phyloP scores from a whole-genome alignment of 2,113 vertebrate species.

The Plecturocebus donacophilus region DNA sequence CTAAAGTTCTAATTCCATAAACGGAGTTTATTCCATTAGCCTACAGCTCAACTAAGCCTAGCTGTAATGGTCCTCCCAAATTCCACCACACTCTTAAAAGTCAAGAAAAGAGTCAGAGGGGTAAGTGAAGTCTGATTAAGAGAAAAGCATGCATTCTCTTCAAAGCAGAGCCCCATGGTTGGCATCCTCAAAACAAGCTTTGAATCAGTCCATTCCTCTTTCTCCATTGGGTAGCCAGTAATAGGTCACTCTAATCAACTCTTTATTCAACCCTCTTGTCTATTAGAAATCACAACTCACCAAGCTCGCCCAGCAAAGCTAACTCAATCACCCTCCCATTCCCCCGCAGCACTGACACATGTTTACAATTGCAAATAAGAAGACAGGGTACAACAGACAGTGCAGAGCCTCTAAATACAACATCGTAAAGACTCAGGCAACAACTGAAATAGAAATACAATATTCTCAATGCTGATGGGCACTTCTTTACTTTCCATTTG shows the following conservation, averaged over 20 bases:
- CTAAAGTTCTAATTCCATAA: constrained; percentile 17
- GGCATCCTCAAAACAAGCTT: constrained; percentile 55
- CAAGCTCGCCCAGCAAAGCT: neutral
- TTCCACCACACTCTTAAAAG: neutral
- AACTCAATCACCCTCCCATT: neutral
- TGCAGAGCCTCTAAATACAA: neutral
- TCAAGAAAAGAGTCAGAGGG: neutral
- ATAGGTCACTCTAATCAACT: constrained; percentile 48
- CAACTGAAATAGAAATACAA: constrained; percentile 35
- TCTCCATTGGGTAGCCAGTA: constrained; percentile 42
- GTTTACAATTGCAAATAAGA: constrained; percentile 32
- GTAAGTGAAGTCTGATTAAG: constrained; percentile 21
- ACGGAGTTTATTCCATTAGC: neutral
- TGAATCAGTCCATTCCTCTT: constrained; percentile 42
- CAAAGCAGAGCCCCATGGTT: constrained; percentile 19
- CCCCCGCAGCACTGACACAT: neutral
- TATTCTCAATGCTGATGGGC: neutral
- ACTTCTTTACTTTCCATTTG: constrained; percentile 55
- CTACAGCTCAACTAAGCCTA: neutral
- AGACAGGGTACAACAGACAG: neutral
- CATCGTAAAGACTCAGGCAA: constrained; percentile 10
- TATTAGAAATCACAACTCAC: constrained; percentile 39
- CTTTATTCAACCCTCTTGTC: constrained; percentile 42
- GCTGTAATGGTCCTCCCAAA: neutral
- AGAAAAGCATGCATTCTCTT: constrained; percentile 34